Evolutionary conservation across 2,797 vertebrate species (phyloP), one percentile per base, ranked within the genome.

Genomic region (Enteromius unitaeniatus): DNA sequence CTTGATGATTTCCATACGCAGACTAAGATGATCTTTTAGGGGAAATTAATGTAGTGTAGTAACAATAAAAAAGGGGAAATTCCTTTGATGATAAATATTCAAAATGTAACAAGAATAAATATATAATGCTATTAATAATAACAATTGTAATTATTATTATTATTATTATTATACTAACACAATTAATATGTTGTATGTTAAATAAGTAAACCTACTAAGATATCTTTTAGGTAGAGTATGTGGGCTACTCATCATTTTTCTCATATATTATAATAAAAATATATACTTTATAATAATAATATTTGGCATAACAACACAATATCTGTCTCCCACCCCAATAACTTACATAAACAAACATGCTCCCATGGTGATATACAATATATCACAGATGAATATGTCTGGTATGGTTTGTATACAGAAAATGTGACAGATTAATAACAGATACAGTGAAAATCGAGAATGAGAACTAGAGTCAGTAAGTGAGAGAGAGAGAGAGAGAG

Each of bases 371-470:
- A 65, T 8, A 79, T 51, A 79, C 3, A 67, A 13, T n/a, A 10
- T 23, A 47, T 67, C 60, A 49, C 8, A 31, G 26, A 78, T 79
- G 11, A 67, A 65, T 14, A 6, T 78, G 40, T 62, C 17, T 47
- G 76, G 40, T 21, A 45, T 34, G 62, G 28, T 64, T n/a, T 65
- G 40, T 47, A 78, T 31, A n/a, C 45, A 78, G 42, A 49, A 64
- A 65, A 78, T 6, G 72, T 21, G 34, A 26, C 14, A 11, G 55
- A 74, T 26, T 21, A 19, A 70, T 17, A 58, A 83, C 70, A 86
- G 65, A 85, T 40, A 49, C 19, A 51, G 81, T 86, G 79, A 86
- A 84, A 78, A 84, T 72, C 87, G 21, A 87, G 60, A 72, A 75
- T 88, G 73, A 85, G 85, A 86, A 85, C 47, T 37, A 73, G 26